Conservation (phyloP, 2,797 vertebrate genomes). For the Microcaecilia unicolor region DNA sequence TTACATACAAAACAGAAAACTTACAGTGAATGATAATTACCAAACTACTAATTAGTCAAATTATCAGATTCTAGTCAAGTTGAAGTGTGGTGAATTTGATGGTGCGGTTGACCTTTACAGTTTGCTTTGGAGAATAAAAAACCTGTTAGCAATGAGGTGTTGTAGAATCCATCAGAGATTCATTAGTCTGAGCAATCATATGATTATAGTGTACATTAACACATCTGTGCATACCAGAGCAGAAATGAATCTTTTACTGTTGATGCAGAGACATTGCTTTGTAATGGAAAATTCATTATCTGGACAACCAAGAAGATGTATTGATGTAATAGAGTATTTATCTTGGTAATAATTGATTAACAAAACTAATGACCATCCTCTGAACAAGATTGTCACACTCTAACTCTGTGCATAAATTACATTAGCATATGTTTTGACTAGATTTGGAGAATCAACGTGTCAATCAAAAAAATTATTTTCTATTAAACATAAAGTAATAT, state of each 20-base stretch:
- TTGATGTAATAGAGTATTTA: neutral
- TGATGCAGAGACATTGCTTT: slow-evolving; percentile 7
- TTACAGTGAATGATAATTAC: slow-evolving; percentile 35
- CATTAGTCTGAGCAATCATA: slow-evolving; percentile 45
- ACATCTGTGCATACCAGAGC: slow-evolving; percentile 12
- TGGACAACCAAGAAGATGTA: slow-evolving; percentile 3
- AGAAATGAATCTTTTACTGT: slow-evolving; percentile 24
- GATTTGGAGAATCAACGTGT: neutral
- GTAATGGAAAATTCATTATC: slow-evolving; percentile 5
- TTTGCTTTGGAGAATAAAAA: slow-evolving; percentile 15
- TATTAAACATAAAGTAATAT: too few relatives aligned
- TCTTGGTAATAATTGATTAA: neutral
- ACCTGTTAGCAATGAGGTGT: slow-evolving; percentile 29
- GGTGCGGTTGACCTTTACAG: slow-evolving; percentile 40
- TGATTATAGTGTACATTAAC: slow-evolving; percentile 34
- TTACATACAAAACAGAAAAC: slow-evolving; percentile 31
- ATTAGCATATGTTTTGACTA: neutral
- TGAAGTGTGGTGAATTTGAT: slow-evolving; percentile 35
- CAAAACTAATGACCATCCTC: neutral
- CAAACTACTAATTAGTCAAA: slow-evolving; percentile 41
- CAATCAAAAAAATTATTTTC: slow-evolving; percentile 9
- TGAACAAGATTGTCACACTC: neutral
- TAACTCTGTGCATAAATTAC: neutral
- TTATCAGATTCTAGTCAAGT: slow-evolving; percentile 47
- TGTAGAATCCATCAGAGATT: slow-evolving; percentile 43